Evolutionary conservation across 2,888 invertebrate species (phyloP).

Genomic region (Nephrotoma appendiculata): DNA sequence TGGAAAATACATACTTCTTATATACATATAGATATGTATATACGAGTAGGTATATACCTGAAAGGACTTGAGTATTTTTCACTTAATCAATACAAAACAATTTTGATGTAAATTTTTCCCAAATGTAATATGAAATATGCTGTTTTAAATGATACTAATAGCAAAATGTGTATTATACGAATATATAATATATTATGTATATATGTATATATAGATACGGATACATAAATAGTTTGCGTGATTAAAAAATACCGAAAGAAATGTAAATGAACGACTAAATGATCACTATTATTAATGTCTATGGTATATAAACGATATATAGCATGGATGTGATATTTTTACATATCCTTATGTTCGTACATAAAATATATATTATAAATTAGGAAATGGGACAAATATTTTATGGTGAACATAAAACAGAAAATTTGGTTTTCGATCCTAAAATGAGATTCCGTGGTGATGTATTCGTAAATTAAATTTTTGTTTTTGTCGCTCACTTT

Average conservation of each 20-base stretch:
- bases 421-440: neutral
- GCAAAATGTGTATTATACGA: neutral
- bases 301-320: neutral
- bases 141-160: neutral
- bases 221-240: neutral
- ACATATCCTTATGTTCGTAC: neutral
- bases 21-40: neutral
- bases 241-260: neutral
- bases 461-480: neutral
- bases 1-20: neutral
- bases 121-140: neutral
- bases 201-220: neutral
- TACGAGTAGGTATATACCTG: neutral
- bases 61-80: neutral
- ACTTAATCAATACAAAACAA: neutral
- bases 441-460: neutral
- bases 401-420: neutral
- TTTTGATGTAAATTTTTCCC: neutral
- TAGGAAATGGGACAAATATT: neutral
- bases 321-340: neutral
- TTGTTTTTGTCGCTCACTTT: neutral
- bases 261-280: neutral
- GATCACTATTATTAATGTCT: neutral
- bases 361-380: neutral
- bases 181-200: neutral